Conservation (phyloP, 2,888 invertebrate species). For the Dendrolimus pini region DNA sequence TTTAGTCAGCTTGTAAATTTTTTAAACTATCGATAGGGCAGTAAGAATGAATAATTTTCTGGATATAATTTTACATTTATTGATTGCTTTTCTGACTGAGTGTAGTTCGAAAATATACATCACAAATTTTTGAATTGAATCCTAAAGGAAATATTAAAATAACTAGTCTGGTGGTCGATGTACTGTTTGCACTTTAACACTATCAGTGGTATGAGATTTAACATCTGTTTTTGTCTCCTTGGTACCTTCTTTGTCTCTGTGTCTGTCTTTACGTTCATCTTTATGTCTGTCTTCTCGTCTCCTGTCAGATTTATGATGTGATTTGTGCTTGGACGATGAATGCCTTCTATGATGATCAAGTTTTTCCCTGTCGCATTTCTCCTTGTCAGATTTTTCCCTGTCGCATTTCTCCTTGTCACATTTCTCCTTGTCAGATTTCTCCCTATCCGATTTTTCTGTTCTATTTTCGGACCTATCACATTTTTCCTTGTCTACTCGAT, state of each 20-base stretch:
- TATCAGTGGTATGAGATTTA: slow-evolving; percentile 24
- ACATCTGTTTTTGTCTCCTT: slow-evolving; percentile 26
- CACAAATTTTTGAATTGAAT: slow-evolving; percentile 10
- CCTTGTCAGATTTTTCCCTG: slow-evolving; percentile 40
- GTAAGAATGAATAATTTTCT: no score
- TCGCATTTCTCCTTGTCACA: slow-evolving; percentile 33
- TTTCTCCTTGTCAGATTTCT: slow-evolving; percentile 16
- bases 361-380: slow-evolving; percentile 21
- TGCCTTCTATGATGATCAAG: slow-evolving; percentile 51
- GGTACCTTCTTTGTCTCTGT: slow-evolving; percentile 16
- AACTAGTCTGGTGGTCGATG: slow-evolving; percentile 58
- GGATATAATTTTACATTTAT: no score
- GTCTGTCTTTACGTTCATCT: slow-evolving; percentile 11
- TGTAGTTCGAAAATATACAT: neutral
- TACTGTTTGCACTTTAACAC: slow-evolving; percentile 43
- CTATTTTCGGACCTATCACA: slow-evolving; percentile 15
- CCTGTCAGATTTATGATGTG: slow-evolving; percentile 34
- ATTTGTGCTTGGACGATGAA: slow-evolving; percentile 53
- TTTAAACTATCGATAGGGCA: no score
- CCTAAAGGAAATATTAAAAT: slow-evolving; percentile 4
- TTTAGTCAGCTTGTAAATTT: no score
- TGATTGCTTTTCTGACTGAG: neutral
- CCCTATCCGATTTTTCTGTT: slow-evolving; percentile 22
- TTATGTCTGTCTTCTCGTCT: slow-evolving; percentile 33
- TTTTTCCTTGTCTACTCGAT: slow-evolving; percentile 6